Conservation (phyloP, 2,888 invertebrate genomes). For the Philopedon plagiatum region DNA sequence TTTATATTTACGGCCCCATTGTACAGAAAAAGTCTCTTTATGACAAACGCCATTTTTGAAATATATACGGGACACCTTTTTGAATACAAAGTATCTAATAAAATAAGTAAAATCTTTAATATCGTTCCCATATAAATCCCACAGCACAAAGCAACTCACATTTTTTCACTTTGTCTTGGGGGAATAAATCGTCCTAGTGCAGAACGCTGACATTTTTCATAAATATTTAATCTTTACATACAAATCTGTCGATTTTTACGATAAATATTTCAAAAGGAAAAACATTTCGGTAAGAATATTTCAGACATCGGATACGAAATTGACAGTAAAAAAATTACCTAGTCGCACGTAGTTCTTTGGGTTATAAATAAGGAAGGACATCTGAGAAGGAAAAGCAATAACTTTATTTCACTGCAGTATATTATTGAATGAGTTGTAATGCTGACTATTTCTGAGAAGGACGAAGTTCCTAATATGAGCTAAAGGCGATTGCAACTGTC, state of each 20-base stretch:
- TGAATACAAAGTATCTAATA: constrained; percentile 11
- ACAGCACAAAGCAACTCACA: background rate
- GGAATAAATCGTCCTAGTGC: background rate
- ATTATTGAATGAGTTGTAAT: too few relatives aligned
- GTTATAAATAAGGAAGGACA: too few relatives aligned
- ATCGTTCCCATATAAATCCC: constrained; percentile 12
- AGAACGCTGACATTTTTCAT: background rate
- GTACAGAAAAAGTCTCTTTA: background rate
- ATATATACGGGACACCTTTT: constrained; percentile 18
- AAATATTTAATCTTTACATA: background rate
- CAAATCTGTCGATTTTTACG: background rate
- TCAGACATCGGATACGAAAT: background rate
- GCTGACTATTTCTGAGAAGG: too few relatives aligned
- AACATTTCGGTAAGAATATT: background rate
- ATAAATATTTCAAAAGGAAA: background rate
- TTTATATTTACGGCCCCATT: constrained; percentile 1
- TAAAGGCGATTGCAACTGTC: too few relatives aligned
- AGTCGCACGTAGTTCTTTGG: too few relatives aligned
- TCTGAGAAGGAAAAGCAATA: too few relatives aligned
- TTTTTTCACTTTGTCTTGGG: background rate
- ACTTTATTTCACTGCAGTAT: too few relatives aligned
- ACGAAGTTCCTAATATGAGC: too few relatives aligned
- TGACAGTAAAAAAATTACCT: too few relatives aligned
- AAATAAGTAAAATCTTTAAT: constrained; percentile 15
- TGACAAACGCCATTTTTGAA: constrained; percentile 13